A percentile compares a stretch with the other conserved stretches of the same genome.
Conservation (phyloP, 2,797 vertebrate genomes). For the Lycodopsis pacificus region DNA sequence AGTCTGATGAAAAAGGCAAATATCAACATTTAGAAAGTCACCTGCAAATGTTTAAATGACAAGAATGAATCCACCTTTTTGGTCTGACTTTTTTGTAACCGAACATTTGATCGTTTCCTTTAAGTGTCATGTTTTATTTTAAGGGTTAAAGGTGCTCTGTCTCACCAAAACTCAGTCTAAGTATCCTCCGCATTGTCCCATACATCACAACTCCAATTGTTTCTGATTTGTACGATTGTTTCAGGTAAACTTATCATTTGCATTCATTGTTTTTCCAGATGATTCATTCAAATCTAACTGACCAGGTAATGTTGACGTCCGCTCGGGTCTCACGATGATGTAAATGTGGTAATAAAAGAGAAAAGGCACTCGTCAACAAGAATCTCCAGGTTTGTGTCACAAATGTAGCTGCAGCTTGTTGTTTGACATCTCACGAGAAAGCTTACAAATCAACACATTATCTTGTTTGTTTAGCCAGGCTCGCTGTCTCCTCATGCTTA, state of each 20-base stretch:
- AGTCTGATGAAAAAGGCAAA: neutral
- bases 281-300: slow-evolving; percentile 26
- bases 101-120: neutral
- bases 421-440: neutral
- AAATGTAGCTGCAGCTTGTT: neutral
- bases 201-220: rapidly evolving
- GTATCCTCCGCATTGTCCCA: neutral
- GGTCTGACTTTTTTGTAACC: neutral
- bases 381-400: neutral
- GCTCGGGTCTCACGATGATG: neutral
- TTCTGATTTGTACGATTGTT: neutral
- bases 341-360: slow-evolving; percentile 15
- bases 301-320: neutral
- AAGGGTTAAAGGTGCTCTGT: neutral
- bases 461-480: neutral
- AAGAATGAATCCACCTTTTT: neutral
- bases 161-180: too few species aligned
- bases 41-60: neutral
- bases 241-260: neutral
- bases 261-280: slow-evolving; percentile 5
- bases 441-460: neutral
- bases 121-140: neutral
- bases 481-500: neutral
- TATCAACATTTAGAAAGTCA: neutral
- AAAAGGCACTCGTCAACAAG: neutral